These are phyloP conservation scores for Stegodyphus mimosarum DNA, from an alignment of 1,140 invertebrate genomes.

Conservation along the genomic window DNA sequence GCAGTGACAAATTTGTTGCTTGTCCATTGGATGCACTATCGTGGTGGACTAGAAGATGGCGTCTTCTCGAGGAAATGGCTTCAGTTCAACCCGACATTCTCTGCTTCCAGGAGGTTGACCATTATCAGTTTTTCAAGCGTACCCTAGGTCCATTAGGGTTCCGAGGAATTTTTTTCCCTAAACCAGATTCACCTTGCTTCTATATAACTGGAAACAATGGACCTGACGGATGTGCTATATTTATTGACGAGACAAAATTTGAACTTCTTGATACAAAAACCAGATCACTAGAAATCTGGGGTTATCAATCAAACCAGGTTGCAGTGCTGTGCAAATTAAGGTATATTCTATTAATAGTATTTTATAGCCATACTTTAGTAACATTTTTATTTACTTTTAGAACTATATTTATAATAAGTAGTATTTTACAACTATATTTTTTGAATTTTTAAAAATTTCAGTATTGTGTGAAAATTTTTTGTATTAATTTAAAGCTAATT, in stretches of 20 bases:
- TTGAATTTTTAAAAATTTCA: no score
- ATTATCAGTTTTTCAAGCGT: constrained; percentile 77
- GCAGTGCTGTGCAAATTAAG: constrained; percentile 45
- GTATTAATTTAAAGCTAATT: no score
- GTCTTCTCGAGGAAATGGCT: constrained; percentile 80
- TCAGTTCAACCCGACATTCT: constrained; percentile 78
- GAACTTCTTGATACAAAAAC: constrained; percentile 74
- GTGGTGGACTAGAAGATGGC: constrained; percentile 77
- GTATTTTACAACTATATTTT: no score
- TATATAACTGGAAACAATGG: constrained; percentile 80
- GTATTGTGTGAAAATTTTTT: no score
- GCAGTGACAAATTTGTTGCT: constrained; percentile 79
- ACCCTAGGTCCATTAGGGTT: constrained; percentile 77
- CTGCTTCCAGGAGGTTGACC: constrained; percentile 80
- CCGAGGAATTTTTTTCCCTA: constrained; percentile 78
- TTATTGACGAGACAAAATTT: constrained; percentile 76
- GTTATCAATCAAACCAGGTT: constrained; percentile 79
- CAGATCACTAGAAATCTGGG: constrained; percentile 77
- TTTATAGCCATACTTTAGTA: no score
- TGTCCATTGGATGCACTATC: constrained; percentile 79
- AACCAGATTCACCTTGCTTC: constrained; percentile 83
- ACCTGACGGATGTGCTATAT: constrained; percentile 84
- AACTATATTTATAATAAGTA: no score
- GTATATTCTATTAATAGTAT: neutral
- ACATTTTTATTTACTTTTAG: no score